Conservation (phyloP, 2,888 invertebrate species). For the Agriopis marginaria region DNA sequence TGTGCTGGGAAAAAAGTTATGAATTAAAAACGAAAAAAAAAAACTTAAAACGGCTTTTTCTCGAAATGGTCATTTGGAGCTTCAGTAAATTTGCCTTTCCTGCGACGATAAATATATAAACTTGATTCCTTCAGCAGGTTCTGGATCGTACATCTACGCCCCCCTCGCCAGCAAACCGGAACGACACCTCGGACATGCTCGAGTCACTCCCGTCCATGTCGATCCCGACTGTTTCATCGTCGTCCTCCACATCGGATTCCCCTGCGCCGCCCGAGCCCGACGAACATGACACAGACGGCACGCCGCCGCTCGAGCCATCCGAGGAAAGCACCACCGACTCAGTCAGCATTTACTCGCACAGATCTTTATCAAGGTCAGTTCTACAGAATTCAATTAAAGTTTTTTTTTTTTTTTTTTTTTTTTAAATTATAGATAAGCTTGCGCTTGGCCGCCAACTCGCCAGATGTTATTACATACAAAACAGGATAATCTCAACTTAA, state of each 20-base stretch:
- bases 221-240: slow-evolving; percentile 2
- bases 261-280: background rate
- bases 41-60: too few relatives aligned
- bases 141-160: slow-evolving; percentile 17
- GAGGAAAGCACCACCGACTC: slow-evolving; percentile 3
- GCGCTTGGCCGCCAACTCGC: too few relatives aligned
- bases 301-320: background rate
- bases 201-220: slow-evolving; percentile 7
- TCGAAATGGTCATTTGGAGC: too few relatives aligned
- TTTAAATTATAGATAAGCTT: too few relatives aligned
- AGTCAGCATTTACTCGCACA: slow-evolving; percentile 6
- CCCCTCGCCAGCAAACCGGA: slow-evolving; percentile 11
- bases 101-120: too few relatives aligned
- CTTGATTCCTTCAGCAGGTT: background rate
- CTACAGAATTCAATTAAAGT: background rate
- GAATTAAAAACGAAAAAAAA: too few relatives aligned
- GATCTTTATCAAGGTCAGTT: slow-evolving; percentile 8
- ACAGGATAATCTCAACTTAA: too few relatives aligned
- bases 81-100: too few relatives aligned
- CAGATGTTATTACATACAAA: too few relatives aligned
- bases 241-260: background rate
- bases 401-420: too few relatives aligned
- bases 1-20: too few relatives aligned
- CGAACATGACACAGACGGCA: background rate
- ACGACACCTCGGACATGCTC: slow-evolving; percentile 9